A percentile compares a stretch with the other conserved stretches of the same genome.
These are phyloP conservation scores for Gavia stellata DNA, from an alignment of 2,113 vertebrate genomes.

Conservation along the genomic window DNA sequence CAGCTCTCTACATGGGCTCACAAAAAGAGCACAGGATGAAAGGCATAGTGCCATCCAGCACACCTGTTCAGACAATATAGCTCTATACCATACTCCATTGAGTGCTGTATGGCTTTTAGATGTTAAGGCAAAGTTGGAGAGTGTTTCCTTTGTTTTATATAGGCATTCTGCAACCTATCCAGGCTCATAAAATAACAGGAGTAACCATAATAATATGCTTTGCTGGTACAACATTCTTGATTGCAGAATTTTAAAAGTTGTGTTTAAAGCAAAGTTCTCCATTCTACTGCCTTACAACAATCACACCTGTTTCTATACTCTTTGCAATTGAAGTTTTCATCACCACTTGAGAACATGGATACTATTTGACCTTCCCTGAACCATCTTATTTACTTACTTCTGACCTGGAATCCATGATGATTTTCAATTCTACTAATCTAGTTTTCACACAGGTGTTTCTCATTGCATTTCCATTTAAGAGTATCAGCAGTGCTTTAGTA, in stretches of 20 bases:
- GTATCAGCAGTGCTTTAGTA: constrained; percentile 80
- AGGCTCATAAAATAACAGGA: not conserved
- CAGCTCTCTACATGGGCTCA: not conserved
- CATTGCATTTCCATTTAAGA: constrained; percentile 78
- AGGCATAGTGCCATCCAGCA: not conserved
- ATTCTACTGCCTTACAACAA: not conserved
- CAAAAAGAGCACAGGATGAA: not conserved
- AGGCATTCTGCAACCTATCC: not conserved
- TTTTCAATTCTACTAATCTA: constrained; percentile 53
- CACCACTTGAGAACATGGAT: constrained; percentile 58
- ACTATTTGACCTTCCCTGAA: constrained; percentile 37
- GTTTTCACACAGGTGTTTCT: constrained; percentile 84
- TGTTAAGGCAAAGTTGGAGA: not conserved
- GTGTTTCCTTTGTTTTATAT: not conserved
- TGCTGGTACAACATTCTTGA: not conserved
- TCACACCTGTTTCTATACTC: constrained; percentile 37
- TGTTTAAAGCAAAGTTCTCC: not conserved
- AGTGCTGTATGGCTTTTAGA: not conserved
- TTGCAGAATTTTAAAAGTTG: not conserved
- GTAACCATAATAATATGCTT: not conserved
- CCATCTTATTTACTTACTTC: constrained; percentile 64
- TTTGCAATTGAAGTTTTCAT: constrained; percentile 65
- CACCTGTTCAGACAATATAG: not conserved
- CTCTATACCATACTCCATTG: not conserved
- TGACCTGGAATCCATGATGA: constrained; percentile 51